phyloP scores from a whole-genome alignment of 1,140 invertebrate species.

The Apis cerana region DNA sequence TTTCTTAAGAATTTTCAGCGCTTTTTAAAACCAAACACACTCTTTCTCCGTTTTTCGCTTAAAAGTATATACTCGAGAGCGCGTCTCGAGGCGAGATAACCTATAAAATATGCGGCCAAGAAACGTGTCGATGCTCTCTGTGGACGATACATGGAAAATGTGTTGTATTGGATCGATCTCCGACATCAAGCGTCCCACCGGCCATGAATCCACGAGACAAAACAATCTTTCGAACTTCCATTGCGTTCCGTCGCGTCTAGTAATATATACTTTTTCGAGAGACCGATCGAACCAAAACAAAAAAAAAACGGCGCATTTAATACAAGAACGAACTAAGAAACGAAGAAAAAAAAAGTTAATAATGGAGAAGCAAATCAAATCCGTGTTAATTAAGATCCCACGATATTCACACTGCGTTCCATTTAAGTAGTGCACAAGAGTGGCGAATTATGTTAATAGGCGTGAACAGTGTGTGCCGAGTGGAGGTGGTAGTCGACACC shows the following conservation, averaged over 20 bases:
- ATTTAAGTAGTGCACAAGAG: constrained; percentile 18
- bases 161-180: constrained; percentile 11
- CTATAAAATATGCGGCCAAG: neutral
- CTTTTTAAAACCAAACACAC: constrained; percentile 7
- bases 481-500: neutral
- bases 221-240: constrained; percentile 62
- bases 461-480: neutral
- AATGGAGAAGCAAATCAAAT: neutral
- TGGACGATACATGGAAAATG: too few relatives aligned
- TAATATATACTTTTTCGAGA: neutral
- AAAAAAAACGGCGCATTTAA: neutral
- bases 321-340: neutral
- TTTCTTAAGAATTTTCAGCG: constrained; percentile 2
- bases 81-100: neutral
- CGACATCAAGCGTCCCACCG: neutral
- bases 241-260: constrained; percentile 50
- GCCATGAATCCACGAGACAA: constrained; percentile 1
- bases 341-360: too few relatives aligned
- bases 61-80: too few relatives aligned
- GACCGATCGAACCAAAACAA: neutral
- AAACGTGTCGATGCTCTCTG: neutral
- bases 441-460: neutral
- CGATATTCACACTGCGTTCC: constrained; percentile 9
- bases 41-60: constrained; percentile 24
- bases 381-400: constrained; percentile 16